Evolutionary conservation across 2,113 vertebrate species (phyloP), one percentile per base, ranked within the genome.

Genomic region (Ophthalmolycus amberensis): DNA sequence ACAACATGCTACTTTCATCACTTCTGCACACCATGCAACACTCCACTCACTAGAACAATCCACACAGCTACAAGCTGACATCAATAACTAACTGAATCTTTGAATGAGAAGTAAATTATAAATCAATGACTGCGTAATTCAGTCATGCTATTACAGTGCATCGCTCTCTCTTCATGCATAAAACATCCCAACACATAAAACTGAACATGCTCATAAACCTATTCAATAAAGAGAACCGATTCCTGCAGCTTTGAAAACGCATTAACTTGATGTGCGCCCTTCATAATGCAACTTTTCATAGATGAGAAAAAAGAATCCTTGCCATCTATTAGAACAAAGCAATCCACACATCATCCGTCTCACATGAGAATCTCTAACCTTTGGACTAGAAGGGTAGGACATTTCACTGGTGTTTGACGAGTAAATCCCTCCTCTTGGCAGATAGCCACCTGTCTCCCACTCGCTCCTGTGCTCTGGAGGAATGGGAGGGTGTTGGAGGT

Each of bases 381-480:
- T 95, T 52, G 93, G 91, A 82, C 95, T 95, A 10, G 94, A 83
- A n/a, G 93, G 94, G 87, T 95, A 95, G 74, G 90, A 94, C 79
- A 92, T 92, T 44, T 97, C 94, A 52, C 90, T 95, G 70, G 89
- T 82, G 80, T 79, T 94, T 44, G 90, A 59, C 0, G 92, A 93
- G 83, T 83, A 86, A 60, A 95, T 86, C 0, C 90, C 94, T n/a
- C 94, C 92, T 75, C 95, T 95, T 7, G 94, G 94, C 18, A 95
- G 84, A 75, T 95, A 96, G 12, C 91, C 93, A 9, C 95, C 96
- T 2, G 93, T 48, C 85, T 96, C 95, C 95, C 96, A 96, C 81
- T 95, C 94, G 4, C 93, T 95, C 38, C 91, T 78, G 34, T 82
- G 92, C 73, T 93, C 95, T 6, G 91, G 85, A 9, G 90, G 79